phyloP scores from a whole-genome alignment of 2,113 vertebrate species.

The Crotalus horridus region DNA sequence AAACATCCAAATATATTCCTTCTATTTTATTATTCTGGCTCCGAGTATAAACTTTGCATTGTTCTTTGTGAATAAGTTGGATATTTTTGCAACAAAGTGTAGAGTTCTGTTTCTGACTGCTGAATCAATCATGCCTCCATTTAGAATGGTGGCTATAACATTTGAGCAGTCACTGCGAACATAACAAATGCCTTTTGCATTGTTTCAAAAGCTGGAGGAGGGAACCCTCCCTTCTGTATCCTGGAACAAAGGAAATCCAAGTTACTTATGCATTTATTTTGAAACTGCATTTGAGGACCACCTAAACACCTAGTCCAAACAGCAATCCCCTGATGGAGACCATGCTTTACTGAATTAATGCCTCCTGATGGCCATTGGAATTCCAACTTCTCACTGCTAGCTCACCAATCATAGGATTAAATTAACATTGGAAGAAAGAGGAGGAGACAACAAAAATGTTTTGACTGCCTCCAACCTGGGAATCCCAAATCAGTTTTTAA shows the following conservation, averaged over 20 bases:
- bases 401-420: conserved; percentile 35
- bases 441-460: background rate
- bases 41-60: background rate
- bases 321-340: conserved; percentile 19
- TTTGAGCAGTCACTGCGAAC: conserved; percentile 32
- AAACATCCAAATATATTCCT: background rate
- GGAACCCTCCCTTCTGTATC: conserved; percentile 31
- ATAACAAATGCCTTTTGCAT: conserved; percentile 46
- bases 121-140: background rate
- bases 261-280: conserved; percentile 29
- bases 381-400: background rate
- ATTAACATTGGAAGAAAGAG: background rate
- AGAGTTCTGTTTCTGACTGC: background rate
- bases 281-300: conserved; percentile 47
- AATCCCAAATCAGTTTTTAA: background rate
- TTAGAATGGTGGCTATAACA: background rate
- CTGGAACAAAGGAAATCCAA: conserved; percentile 43
- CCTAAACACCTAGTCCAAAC: conserved; percentile 22
- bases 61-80: background rate
- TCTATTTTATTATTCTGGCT: background rate
- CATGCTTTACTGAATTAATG: conserved; percentile 14
- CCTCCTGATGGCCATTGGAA: conserved; percentile 11
- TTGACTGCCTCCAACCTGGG: background rate
- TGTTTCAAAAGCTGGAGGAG: conserved; percentile 30
- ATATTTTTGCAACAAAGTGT: background rate